phyloP scores from a whole-genome alignment of 1,140 invertebrate species.

The Trichonephila inaurata region DNA sequence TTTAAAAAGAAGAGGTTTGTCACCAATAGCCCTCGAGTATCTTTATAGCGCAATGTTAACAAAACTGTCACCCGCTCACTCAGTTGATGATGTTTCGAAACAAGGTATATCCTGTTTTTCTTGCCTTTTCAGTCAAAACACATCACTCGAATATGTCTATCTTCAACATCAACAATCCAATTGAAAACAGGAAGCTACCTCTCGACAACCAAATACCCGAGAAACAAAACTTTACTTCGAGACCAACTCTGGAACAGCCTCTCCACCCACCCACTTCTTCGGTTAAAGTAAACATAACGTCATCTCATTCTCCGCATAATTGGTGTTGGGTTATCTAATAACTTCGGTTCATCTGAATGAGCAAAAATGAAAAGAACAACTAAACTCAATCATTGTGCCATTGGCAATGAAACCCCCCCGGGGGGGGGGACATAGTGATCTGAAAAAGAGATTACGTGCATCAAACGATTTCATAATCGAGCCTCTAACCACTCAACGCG shows the following conservation, averaged over 20 bases:
- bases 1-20: too few relatives aligned
- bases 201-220: neutral
- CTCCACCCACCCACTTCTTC: neutral
- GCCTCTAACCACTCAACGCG: neutral
- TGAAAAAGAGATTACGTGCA: conserved; percentile 20
- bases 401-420: neutral
- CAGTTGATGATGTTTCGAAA: too few relatives aligned
- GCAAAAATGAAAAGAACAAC: neutral
- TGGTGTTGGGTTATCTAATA: neutral
- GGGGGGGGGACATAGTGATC: neutral
- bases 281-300: neutral
- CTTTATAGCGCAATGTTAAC: too few relatives aligned
- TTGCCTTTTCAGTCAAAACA: too few relatives aligned
- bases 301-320: neutral
- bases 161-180: neutral
- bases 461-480: neutral
- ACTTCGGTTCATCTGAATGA: neutral
- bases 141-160: too few relatives aligned
- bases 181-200: neutral
- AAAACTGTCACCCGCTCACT: too few relatives aligned
- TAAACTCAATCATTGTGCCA: conserved; percentile 10
- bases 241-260: neutral
- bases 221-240: neutral
- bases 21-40: too few relatives aligned
- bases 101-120: too few relatives aligned